Evolutionary conservation across 2,888 invertebrate species (phyloP), one percentile per base, ranked within the genome.

Genomic region (Physocephala rufipes): DNA sequence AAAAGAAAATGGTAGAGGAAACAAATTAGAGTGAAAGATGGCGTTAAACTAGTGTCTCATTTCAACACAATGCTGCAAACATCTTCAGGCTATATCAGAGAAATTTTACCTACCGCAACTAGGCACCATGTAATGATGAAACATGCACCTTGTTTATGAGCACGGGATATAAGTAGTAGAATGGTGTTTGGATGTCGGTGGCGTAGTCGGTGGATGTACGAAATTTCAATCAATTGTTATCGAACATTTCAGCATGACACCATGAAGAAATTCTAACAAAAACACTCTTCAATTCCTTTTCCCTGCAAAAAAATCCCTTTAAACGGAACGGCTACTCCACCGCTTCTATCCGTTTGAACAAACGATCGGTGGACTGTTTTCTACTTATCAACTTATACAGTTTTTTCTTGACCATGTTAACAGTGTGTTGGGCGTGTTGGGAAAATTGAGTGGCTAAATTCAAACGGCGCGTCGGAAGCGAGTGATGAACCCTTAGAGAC

Each of bases 141-240:
- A 74, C 61, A 74, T 70, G 36, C 36, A 36, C 36, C 36, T 7
- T 36, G 36, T 36, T 9, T 9, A 36, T 36, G 9, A 7, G 36
- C 4, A 9, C 36, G 9, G 9, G 36, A 36, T 36, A 63, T 73
- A 73, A 66, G n/a, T 71, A 71, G 66, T 70, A 26, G 58, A n/a
- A 64, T 63, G 70, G 62, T 66, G 79, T n/a, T n/a, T n/a, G n/a
- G n/a, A 78, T 75, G 74, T 70, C 61, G 45, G 63, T 74, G 70
- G 59, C 71, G 72, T 75, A 78, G 76, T 73, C 16, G 12, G n/a
- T 49, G 49, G 24, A 21, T 58, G 26, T 26, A 58, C 58, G 12
- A 78, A 78, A 80, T 81, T 80, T 79, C 82, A 83, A 83, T 82
- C 83, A 82, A 83, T 83, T 82, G 81, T 76, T 75, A 74, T 72